Conservation (phyloP, 2,888 invertebrate genomes). For the Oasisia sp. region DNA sequence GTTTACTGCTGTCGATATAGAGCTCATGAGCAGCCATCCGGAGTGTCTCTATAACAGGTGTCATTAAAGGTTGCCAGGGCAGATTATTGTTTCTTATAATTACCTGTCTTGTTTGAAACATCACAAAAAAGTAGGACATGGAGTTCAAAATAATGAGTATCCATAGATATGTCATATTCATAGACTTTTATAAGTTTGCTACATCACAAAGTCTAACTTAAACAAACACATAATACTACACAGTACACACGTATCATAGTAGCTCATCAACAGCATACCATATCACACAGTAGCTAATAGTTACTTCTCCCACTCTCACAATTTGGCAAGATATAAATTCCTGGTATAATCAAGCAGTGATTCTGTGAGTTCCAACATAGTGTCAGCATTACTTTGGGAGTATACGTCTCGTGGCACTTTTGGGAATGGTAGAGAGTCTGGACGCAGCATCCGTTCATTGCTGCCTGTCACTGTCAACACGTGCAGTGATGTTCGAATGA, state of each 20-base stretch:
- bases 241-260: background rate
- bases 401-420: background rate
- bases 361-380: conserved; percentile 10
- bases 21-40: too few relatives aligned
- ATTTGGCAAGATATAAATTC: background rate
- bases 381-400: background rate
- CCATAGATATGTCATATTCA: too few relatives aligned
- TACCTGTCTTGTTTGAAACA: too few relatives aligned
- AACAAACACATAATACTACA: too few relatives aligned
- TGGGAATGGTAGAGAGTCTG: background rate
- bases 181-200: too few relatives aligned
- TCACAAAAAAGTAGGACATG: too few relatives aligned
- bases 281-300: background rate
- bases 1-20: too few relatives aligned
- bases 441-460: conserved; percentile 8
- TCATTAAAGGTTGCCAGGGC: too few relatives aligned
- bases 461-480: background rate
- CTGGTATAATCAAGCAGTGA: conserved; percentile 1
- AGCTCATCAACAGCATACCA: background rate
- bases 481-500: background rate
- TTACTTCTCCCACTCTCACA: background rate
- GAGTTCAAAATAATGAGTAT: too few relatives aligned
- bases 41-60: too few relatives aligned
- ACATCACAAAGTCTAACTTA: too few relatives aligned
- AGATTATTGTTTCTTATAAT: too few relatives aligned